These are phyloP conservation scores for Rhinolophus ferrumequinum DNA, from an alignment of 2,113 vertebrate species.

Conservation along the genomic window DNA sequence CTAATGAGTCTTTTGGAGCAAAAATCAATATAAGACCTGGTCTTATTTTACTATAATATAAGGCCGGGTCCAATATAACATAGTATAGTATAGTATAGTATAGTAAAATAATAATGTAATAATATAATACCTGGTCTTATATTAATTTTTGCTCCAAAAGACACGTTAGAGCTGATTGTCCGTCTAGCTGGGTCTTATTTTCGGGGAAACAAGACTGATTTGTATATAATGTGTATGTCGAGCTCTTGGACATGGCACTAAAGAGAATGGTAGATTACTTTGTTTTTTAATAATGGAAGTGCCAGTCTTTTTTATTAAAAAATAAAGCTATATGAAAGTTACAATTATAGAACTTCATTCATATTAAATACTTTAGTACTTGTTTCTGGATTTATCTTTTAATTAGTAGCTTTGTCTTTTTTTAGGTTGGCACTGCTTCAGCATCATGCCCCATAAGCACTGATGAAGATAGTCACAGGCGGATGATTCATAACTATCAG, in stretches of 20 bases:
- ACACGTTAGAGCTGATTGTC: too few species aligned
- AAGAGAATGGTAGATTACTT: neutral
- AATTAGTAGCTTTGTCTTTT: slow-evolving; percentile 43
- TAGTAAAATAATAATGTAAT: too few species aligned
- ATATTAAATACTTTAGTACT: neutral
- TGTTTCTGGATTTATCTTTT: slow-evolving; percentile 56
- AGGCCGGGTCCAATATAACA: too few species aligned
- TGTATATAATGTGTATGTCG: neutral
- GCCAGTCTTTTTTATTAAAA: neutral
- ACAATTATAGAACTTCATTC: neutral
- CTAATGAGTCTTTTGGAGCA: too few species aligned
- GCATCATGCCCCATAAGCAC: neutral
- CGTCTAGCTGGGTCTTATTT: too few species aligned
- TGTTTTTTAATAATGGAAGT: neutral
- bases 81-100: too few species aligned
- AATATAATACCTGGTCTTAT: too few species aligned
- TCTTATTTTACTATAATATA: too few species aligned
- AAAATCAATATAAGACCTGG: too few species aligned
- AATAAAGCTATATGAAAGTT: slow-evolving; percentile 20
- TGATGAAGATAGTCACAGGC: slow-evolving; percentile 81
- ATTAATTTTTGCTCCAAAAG: too few species aligned
- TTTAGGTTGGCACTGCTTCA: slow-evolving; percentile 70
- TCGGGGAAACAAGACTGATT: neutral
- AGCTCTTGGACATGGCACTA: neutral
- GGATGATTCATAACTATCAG: slow-evolving; percentile 88